Evolutionary conservation across 2,113 vertebrate genomes (phyloP), one percentile per base, ranked within the genome.

Genomic region (Emydura subglobosa): DNA sequence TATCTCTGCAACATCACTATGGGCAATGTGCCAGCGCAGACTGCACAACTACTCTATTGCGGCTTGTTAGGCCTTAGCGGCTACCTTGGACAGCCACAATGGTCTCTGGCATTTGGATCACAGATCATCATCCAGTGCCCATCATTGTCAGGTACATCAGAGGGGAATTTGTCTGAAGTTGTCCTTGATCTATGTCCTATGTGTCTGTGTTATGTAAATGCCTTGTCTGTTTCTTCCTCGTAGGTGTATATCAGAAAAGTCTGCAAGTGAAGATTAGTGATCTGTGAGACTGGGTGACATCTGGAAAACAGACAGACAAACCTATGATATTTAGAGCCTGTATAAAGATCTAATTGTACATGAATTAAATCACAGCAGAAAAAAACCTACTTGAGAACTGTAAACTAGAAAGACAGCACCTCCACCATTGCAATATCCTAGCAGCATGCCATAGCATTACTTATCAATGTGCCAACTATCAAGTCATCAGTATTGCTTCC

Each of bases 121-220:
- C 82, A 95, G 88, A 88, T 91, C 51, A 95, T 89, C 91, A 94
- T 0, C 2, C 68, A 92, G 89, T 61, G 88, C 90, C 91, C 96
- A 95, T 94, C 95, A 95, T 50, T 87, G 89, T 92, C 82, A 83
- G 6, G 59, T 78, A 89, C 82, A 97, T 91, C 88, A 96, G 90
- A 76, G 94, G 85, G 57, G 84, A 92, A 96, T 95, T 94, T 92
- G 88, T 76, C 90, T 55, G 68, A 78, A 79, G 31, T 51, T 91
- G 88, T 85, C 90, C 92, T 94, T 96, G 89, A 96, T 95, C 87
- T 44, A 2, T n/a, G 21, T 78, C 72, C 93, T 90, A 39, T 39
- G 88, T 14, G 47, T 87, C 88, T 92, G 65, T 79, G 84, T 93
- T 91, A 87, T 53, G 82, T n/a, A 96, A 91, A 95, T 82, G 51